Conservation (phyloP, 2,888 invertebrate species). For the Philonicus albiceps region DNA sequence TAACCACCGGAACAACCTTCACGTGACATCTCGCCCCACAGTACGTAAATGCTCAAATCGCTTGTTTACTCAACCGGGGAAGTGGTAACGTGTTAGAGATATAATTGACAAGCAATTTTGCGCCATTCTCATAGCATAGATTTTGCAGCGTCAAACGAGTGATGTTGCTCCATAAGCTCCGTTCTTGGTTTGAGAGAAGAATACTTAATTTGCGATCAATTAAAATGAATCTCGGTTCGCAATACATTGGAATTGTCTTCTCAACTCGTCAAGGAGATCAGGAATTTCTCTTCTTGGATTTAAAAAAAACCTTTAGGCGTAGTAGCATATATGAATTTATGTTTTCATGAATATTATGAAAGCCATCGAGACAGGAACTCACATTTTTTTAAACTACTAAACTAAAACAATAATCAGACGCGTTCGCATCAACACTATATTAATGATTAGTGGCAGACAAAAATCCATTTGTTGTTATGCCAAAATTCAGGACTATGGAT, state of each 20-base stretch:
- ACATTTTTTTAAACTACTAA: no score
- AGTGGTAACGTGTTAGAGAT: neutral
- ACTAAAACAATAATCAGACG: no score
- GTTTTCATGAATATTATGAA: no score
- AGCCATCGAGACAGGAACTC: no score
- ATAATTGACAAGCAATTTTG: neutral
- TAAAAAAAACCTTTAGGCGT: neutral
- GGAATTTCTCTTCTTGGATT: neutral
- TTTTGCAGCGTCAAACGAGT: neutral
- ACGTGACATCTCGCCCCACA: neutral
- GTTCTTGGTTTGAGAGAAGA: neutral
- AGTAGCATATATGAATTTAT: no score
- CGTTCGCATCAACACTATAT: no score
- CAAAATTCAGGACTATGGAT: no score
- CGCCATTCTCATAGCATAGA: neutral
- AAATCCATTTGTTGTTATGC: no score
- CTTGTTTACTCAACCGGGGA: neutral
- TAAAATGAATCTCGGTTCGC: neutral
- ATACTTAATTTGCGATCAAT: neutral
- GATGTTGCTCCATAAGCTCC: neutral
- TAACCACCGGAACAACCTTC: slow-evolving; percentile 28
- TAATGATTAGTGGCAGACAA: no score
- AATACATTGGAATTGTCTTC: neutral
- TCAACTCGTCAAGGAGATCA: neutral
- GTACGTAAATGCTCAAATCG: neutral